Conservation (phyloP, 2,888 invertebrate genomes). For the Thecophora atra region DNA sequence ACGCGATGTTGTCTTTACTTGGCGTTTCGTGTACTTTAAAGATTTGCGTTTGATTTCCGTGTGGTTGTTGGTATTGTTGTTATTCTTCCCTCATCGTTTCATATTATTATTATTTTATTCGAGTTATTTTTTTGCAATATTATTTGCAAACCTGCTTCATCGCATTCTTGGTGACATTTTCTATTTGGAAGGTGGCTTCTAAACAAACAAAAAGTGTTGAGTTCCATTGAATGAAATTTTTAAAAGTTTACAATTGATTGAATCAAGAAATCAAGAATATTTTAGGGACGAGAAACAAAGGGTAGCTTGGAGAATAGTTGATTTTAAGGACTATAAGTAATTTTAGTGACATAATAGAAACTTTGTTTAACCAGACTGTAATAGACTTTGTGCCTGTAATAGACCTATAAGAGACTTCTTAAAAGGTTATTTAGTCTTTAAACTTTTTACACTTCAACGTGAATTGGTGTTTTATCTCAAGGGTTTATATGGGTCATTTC, state of each 20-base stretch:
- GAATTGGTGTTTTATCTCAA: too few relatives aligned
- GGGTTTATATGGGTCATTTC: too few relatives aligned
- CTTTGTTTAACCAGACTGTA: too few relatives aligned
- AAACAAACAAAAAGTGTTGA: neutral
- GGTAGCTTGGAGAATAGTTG: too few relatives aligned
- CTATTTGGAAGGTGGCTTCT: neutral
- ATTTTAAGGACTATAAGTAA: too few relatives aligned
- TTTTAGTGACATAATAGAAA: too few relatives aligned
- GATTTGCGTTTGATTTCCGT: slow-evolving; percentile 39
- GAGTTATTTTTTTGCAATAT: slow-evolving; percentile 12
- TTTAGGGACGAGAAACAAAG: too few relatives aligned
- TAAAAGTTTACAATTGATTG: neutral
- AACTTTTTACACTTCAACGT: too few relatives aligned
- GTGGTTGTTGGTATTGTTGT: slow-evolving; percentile 31
- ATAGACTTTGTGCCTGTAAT: too few relatives aligned
- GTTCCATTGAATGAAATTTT: neutral
- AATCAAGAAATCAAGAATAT: too few relatives aligned
- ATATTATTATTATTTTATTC: neutral
- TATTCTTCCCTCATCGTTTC: neutral
- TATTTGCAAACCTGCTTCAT: neutral
- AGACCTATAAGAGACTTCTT: too few relatives aligned
- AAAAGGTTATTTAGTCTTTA: too few relatives aligned
- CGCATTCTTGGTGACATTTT: slow-evolving; percentile 19
- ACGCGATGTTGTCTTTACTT: slow-evolving; percentile 35
- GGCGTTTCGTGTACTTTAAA: slow-evolving; percentile 36